Evolutionary conservation across 1,140 invertebrate species (phyloP), one percentile per base, ranked within the genome.

Genomic region (Arctopsyche grandis): DNA sequence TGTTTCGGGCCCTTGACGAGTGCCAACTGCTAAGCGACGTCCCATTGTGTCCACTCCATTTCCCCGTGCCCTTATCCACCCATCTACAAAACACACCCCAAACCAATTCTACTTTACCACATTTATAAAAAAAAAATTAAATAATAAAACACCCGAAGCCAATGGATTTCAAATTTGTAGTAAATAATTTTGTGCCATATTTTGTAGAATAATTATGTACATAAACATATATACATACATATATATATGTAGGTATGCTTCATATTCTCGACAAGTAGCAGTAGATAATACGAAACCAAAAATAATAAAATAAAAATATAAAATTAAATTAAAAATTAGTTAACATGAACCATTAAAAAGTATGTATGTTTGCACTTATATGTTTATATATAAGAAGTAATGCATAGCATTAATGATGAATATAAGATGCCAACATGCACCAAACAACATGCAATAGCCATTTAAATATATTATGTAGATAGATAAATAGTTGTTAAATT

Each of bases 1-100:
- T 86, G 93, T 92, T 90, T 94, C 93, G 82, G 92, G 92, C 91
- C 92, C 84, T 89, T 89, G 85, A 86, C 89, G 85, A 86, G 87
- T 88, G 84, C 90, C 88, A 86, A 87, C 90, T 85, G 92, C 90
- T 85, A 92, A 87, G 81, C 91, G 89, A 83, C 90, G 88, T 84
- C 91, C 91, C 81, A 92, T 89, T 81, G 89, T 88, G 75, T 91
- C 90, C 79, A 88, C 87, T 86, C 87, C 86, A 85, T 85, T 88
- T 85, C 88, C 89, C 74, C 56, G 52, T 63, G 74, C 24, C 84
- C 88, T 88, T 87, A 90, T 89, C 88, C 91, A 88, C 84, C 87
- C 86, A 86, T 84, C 89, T 86, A 86, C 87, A 85, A 81, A 80
- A 83, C 79, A 84, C 78, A 79, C 82, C 73, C 80, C 83, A 82